phyloP scores from a whole-genome alignment of 2,888 invertebrate species.

The Heliconius ismenius region DNA sequence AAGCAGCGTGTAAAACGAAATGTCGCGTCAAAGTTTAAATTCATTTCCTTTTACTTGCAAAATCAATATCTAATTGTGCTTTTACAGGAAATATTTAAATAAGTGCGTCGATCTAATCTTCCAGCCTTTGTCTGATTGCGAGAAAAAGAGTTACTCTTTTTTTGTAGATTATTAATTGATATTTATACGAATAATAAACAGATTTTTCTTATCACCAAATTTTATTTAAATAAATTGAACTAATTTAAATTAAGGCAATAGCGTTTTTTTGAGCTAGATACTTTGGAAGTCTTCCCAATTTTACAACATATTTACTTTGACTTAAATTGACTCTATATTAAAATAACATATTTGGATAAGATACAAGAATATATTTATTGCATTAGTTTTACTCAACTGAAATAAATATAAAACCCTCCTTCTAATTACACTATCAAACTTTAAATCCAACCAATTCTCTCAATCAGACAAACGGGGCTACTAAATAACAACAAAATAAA shows the following conservation, averaged over 20 bases:
- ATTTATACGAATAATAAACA: background rate
- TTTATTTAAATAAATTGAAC: background rate
- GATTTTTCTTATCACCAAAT: background rate
- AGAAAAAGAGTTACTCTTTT: conserved; percentile 7
- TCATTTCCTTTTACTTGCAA: conserved; percentile 39
- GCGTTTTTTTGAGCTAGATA: background rate
- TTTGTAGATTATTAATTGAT: background rate
- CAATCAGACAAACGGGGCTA: conserved; percentile 32
- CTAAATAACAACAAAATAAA: conserved; percentile 27
- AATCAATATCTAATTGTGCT: conserved; percentile 34
- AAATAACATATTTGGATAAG: no score
- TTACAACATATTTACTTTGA: no score
- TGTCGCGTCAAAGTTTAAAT: conserved; percentile 10
- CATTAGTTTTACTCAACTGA: background rate
- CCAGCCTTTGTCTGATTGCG: conserved; percentile 36
- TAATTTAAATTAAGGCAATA: background rate
- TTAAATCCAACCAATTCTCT: background rate
- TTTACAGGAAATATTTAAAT: conserved; percentile 34
- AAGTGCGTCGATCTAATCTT: conserved; percentile 38
- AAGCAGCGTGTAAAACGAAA: conserved; percentile 40
- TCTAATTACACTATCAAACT: background rate
- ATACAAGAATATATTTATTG: no score
- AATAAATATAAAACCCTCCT: background rate
- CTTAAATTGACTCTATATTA: no score
- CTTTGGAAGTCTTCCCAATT: background rate